A percentile compares a stretch with the other conserved stretches of the same genome.
These are phyloP conservation scores for Aradus depressus DNA, from an alignment of 2,888 invertebrate genomes.

Conservation along the genomic window DNA sequence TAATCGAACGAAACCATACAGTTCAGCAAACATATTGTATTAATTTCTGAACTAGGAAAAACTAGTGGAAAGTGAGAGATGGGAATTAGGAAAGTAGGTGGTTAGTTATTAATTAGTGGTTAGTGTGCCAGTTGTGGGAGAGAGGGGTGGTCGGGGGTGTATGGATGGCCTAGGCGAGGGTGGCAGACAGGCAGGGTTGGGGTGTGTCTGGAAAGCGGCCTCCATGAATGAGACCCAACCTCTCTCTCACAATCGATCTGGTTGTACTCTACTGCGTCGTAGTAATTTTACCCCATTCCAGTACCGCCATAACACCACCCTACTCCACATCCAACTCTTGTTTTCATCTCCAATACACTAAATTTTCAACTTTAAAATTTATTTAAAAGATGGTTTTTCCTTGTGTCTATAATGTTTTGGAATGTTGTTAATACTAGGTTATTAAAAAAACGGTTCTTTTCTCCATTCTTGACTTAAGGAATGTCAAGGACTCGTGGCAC, in stretches of 20 bases:
- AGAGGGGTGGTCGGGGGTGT: not conserved
- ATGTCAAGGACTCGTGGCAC: constrained; percentile 24
- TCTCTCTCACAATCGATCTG: constrained; percentile 29
- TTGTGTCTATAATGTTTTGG: too few relatives aligned
- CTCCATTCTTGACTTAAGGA: constrained; percentile 20
- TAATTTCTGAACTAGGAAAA: not conserved
- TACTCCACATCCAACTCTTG: too few relatives aligned
- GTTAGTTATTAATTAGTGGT: not conserved
- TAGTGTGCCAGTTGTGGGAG: constrained; percentile 5
- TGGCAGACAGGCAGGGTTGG: constrained; percentile 25
- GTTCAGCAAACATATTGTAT: not conserved
- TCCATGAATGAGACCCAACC: constrained; percentile 36
- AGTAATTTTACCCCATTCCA: constrained; percentile 24
- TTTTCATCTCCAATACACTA: too few relatives aligned
- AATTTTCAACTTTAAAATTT: too few relatives aligned
- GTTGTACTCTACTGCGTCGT: constrained; percentile 27
- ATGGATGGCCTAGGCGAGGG: constrained; percentile 23
- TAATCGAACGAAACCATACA: too few relatives aligned
- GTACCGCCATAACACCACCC: too few relatives aligned
- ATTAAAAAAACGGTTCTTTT: constrained; percentile 21
- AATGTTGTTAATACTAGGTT: too few relatives aligned
- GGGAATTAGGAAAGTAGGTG: not conserved
- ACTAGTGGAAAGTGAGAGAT: not conserved
- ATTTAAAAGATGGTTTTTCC: too few relatives aligned
- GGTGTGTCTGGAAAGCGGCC: constrained; percentile 26